Conservation (phyloP, 30 jellyfish, hydroid and myxozoan species). For the Chironex yamaguchii region DNA sequence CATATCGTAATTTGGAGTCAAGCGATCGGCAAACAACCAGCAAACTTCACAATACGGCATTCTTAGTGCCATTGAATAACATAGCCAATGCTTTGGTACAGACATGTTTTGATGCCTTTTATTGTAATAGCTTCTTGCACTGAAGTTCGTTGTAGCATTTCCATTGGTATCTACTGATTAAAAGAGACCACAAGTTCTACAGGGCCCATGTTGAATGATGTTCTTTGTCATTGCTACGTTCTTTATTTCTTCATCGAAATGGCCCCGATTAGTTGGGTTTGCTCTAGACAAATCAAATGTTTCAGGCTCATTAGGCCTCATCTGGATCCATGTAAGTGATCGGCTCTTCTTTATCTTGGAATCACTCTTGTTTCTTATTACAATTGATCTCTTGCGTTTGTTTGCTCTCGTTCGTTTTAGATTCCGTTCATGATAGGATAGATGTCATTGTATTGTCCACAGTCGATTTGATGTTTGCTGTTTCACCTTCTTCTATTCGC, state of each 20-base stretch:
- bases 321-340: no score
- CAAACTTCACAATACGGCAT: constrained; percentile 47
- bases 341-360: no score
- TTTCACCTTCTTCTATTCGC: no score
- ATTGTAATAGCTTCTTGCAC: constrained; percentile 10
- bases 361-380: no score
- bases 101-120: neutral
- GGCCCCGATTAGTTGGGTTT: constrained; percentile 55
- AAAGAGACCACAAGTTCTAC: constrained; percentile 32
- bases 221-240: neutral
- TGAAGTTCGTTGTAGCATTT: neutral
- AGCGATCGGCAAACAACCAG: constrained; percentile 62
- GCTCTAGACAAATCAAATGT: constrained; percentile 13
- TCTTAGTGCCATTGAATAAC: constrained; percentile 29
- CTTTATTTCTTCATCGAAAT: neutral
- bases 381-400: no score
- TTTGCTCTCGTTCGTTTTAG: no score
- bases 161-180: neutral
- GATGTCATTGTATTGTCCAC: no score
- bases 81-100: constrained; percentile 45
- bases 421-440: no score
- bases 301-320: no score
- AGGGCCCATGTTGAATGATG: constrained; percentile 42
- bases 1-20: neutral
- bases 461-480: no score